Evolutionary conservation across 2,797 vertebrate genomes (phyloP).

Genomic region (Clarias platycephalus): DNA sequence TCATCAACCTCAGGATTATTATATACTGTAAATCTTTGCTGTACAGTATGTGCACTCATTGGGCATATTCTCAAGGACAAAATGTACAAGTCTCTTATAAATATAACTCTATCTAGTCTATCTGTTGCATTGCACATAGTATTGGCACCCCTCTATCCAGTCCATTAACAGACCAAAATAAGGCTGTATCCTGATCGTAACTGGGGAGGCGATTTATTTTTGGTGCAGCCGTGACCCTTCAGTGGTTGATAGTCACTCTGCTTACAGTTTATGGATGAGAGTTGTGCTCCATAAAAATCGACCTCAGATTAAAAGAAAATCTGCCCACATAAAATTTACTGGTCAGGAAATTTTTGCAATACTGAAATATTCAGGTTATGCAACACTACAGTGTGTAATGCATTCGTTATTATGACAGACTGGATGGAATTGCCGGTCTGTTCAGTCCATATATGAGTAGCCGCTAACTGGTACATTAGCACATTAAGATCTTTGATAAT

Average conservation of each 20-base stretch:
- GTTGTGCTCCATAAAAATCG: background rate
- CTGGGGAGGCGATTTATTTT: background rate
- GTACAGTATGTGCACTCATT: background rate
- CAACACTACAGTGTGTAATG: too few relatives aligned
- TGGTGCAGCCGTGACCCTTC: background rate
- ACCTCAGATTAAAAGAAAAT: background rate
- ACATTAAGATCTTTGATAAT: background rate
- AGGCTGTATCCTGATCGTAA: background rate
- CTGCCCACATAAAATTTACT: too few relatives aligned
- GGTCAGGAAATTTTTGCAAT: background rate
- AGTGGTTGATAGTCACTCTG: background rate
- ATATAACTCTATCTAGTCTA: background rate
- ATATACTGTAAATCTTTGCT: background rate
- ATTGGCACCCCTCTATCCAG: background rate
- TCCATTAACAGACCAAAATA: too few relatives aligned
- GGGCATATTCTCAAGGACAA: too few relatives aligned
- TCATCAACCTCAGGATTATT: background rate
- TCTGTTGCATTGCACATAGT: background rate
- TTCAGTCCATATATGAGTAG: background rate
- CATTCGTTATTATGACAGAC: background rate
- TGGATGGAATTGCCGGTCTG: background rate
- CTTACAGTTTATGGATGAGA: background rate
- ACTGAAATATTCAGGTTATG: background rate
- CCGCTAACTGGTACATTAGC: constrained; percentile 7
- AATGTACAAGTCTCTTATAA: background rate